Percentiles rank a stretch among this genome's conserved stretches.
Conservation (phyloP, 2,888 invertebrate genomes). For the Phorcus lineatus region DNA sequence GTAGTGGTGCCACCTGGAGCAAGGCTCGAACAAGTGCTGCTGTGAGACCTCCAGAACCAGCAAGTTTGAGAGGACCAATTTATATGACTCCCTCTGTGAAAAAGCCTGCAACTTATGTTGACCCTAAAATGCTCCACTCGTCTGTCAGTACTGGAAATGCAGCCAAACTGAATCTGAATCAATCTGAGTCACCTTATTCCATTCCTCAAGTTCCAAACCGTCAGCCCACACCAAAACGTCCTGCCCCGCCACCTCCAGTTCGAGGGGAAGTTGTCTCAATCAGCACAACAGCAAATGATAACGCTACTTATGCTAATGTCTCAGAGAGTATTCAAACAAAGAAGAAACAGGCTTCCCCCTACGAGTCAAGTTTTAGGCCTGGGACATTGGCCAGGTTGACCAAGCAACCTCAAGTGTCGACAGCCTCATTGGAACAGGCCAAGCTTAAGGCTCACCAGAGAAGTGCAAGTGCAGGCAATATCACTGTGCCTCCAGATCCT, state of each 20-base stretch:
- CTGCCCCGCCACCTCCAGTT: constrained; percentile 47
- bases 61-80: neutral
- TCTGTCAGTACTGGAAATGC: constrained; percentile 17
- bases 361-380: constrained; percentile 89
- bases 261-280: constrained; percentile 54
- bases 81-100: constrained; percentile 8
- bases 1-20: constrained; percentile 25
- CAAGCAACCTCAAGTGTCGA: constrained; percentile 86
- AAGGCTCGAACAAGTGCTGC: constrained; percentile 14
- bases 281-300: constrained; percentile 48
- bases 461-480: constrained; percentile 44
- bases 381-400: constrained; percentile 89
- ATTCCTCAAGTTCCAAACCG: constrained; percentile 53
- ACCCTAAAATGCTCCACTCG: constrained; percentile 18
- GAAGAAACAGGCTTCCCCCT: constrained; percentile 46
- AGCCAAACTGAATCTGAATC: constrained; percentile 1
- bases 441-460: constrained; percentile 47
- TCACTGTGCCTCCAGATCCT: constrained; percentile 28
- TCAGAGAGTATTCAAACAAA: constrained; percentile 46
- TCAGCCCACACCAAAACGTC: constrained; percentile 52
- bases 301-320: constrained; percentile 71
- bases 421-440: constrained; percentile 41
- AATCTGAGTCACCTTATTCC: constrained; percentile 45
- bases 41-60: neutral
- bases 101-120: constrained; percentile 10